phyloP scores from a whole-genome alignment of 2,888 invertebrate species.

The Leptinotarsa juncta region DNA sequence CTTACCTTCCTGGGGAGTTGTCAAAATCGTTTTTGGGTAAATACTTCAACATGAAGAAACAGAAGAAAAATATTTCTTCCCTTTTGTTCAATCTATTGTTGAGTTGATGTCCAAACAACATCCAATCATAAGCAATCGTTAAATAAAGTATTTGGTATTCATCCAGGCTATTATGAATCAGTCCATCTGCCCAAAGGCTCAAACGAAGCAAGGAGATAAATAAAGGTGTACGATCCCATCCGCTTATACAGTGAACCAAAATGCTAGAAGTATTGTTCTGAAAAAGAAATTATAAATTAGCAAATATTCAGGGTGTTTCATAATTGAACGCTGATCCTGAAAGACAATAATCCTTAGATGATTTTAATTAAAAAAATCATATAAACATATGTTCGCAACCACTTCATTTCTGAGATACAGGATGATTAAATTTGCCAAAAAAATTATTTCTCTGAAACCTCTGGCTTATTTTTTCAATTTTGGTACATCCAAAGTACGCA shows the following conservation, averaged over 20 bases:
- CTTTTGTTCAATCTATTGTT: slow-evolving; percentile 77
- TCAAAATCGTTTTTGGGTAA: slow-evolving; percentile 77
- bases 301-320: too few relatives aligned
- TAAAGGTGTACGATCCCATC: slow-evolving; percentile 86
- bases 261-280: slow-evolving; percentile 74
- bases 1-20: slow-evolving; percentile 33
- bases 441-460: too few relatives aligned
- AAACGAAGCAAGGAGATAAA: slow-evolving; percentile 81
- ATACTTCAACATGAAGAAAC: slow-evolving; percentile 79
- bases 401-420: too few relatives aligned
- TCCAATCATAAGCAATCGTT: slow-evolving; percentile 87
- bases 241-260: slow-evolving; percentile 85
- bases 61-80: slow-evolving; percentile 84
- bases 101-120: slow-evolving; percentile 83
- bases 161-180: slow-evolving; percentile 76
- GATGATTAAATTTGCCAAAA: too few relatives aligned
- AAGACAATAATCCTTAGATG: too few relatives aligned
- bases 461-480: too few relatives aligned
- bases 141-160: slow-evolving; percentile 79
- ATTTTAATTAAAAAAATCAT: too few relatives aligned
- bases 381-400: too few relatives aligned
- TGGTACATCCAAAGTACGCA: too few relatives aligned
- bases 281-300: slow-evolving; percentile 12
- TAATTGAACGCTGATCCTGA: too few relatives aligned
- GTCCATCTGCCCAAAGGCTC: slow-evolving; percentile 83